Base-by-base conservation (phyloP, 2,888 invertebrate genomes). In the Agrilus mali region DNA sequence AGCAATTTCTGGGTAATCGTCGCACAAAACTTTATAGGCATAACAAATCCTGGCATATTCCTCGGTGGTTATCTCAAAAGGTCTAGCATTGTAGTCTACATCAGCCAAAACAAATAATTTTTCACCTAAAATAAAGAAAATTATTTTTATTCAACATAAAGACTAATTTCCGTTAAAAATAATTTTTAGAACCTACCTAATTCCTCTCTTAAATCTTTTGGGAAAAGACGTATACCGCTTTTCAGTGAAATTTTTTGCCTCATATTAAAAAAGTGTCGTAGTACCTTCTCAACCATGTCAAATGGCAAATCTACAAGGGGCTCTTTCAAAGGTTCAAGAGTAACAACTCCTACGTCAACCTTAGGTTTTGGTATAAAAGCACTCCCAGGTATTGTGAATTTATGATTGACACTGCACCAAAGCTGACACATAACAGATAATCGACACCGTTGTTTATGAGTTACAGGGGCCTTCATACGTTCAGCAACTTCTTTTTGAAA, bases 401-500 rank as follows among this genome's bases (percentile, higher is more conserved):
- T 81, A 42, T 90, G 74, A 38, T 79, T 67, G 0, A 93, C 87
- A 50, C 80, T 69, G 50, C 94, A 90, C 79, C 92, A 87, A 57
- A 86, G 79, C 68, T 99, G 97, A 51, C 89, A 88, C 85, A 98
- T 95, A 1, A 96, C 77, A 0, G 96, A 96, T 15, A 98, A 69
- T 27, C 96, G 73, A 61, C 90, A 89, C 53, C 98, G 73, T 58
- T 89, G 83, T 1, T 68, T 64, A 39, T 76, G 65, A 15, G 73
- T 67, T 8, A 81, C 71, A 1, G 74, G 73, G 1, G 96, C 93
- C 6, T 82, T 79, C 66, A 98, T 85, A 52, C 98, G 74, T 61
- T 94, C 85, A 0, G 92, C 97, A 0, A 98, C 94, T 74, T 97
- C 96, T 58, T 92, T 86, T 66, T 99, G 98, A 72, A 99, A 98